phyloP scores from a whole-genome alignment of 2,888 invertebrate species.

The Rapana venosa region DNA sequence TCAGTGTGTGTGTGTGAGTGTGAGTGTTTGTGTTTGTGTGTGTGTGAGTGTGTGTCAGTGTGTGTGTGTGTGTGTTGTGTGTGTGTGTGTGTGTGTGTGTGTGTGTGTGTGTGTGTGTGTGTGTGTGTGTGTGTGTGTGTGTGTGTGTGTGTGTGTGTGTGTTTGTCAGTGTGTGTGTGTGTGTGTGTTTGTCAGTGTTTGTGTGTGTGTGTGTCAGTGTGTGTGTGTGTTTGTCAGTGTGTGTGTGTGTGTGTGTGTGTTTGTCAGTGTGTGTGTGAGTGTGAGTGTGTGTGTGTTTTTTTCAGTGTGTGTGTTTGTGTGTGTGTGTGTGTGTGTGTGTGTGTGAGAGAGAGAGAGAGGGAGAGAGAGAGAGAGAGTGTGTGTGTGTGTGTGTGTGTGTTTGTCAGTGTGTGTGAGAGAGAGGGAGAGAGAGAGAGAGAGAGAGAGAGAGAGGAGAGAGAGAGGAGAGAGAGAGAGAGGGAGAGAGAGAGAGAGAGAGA shows the following conservation, averaged over 20 bases:
- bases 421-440: slow-evolving; percentile 6
- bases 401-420: neutral
- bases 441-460: neutral
- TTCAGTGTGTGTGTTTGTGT: no score
- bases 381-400: no score
- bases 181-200: neutral
- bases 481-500: no score
- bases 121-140: neutral
- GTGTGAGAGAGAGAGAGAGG: neutral
- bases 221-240: neutral
- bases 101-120: neutral
- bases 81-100: neutral
- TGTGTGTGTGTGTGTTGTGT: slow-evolving; percentile 1
- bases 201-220: neutral
- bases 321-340: no score
- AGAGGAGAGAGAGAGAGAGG: no score
- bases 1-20: neutral
- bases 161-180: neutral
- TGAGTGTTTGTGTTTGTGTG: neutral
- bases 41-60: neutral
- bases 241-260: no score
- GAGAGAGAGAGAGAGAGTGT: neutral
- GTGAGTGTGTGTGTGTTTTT: no score
- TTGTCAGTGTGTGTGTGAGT: no score
- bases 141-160: neutral